Conservation (phyloP, 2,888 invertebrate genomes). For the Lasioglossum figueresi region DNA sequence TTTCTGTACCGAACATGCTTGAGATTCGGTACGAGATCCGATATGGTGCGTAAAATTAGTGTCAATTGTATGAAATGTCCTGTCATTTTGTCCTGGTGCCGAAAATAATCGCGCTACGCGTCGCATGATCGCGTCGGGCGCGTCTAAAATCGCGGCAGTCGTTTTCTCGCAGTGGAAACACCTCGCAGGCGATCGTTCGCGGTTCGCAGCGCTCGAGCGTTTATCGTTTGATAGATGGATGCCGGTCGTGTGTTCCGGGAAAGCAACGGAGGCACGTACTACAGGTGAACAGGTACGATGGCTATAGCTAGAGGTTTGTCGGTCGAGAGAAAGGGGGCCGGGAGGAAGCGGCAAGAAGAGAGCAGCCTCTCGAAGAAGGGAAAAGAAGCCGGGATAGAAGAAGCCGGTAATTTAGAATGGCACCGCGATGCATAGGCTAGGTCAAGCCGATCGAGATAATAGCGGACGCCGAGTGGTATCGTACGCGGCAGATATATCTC, state of each 20-base stretch:
- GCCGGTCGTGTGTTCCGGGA: constrained; percentile 5
- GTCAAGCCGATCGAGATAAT: constrained; percentile 70
- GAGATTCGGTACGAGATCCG: too few species aligned
- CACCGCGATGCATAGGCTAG: constrained; percentile 61
- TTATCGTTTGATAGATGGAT: background rate
- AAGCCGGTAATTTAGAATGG: constrained; percentile 65
- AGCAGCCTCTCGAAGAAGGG: background rate
- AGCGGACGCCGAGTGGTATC: constrained; percentile 49
- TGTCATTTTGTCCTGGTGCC: background rate
- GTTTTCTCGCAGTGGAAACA: background rate
- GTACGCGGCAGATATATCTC: constrained; percentile 63
- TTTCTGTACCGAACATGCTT: too few species aligned
- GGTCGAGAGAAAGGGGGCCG: background rate
- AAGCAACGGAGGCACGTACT: background rate
- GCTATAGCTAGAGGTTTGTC: background rate
- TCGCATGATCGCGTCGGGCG: background rate
- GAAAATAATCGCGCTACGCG: background rate
- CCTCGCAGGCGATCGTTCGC: background rate
- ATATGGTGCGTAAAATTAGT: too few species aligned
- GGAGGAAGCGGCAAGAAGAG: constrained; percentile 17
- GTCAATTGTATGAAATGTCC: too few species aligned
- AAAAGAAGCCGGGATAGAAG: constrained; percentile 16
- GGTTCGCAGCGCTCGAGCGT: background rate
- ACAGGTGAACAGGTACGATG: background rate
- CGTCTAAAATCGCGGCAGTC: background rate